Evolutionary conservation across 2,797 vertebrate species (phyloP), one percentile per base, ranked within the genome.

Genomic region (Decapterus maruadsi): DNA sequence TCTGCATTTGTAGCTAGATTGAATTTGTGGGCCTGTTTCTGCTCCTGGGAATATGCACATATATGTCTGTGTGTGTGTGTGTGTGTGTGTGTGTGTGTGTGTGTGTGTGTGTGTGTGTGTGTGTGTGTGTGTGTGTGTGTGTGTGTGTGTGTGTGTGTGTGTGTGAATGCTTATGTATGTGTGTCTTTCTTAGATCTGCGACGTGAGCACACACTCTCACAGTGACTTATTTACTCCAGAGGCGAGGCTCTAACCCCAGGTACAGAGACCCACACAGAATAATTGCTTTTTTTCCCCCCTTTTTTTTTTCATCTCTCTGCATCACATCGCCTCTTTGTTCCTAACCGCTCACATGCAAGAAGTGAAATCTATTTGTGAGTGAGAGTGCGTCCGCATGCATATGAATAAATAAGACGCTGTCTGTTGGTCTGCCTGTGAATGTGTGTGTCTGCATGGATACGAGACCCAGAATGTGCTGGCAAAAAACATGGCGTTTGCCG

Each of bases 181-280:
- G 78, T 60, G 63, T 22, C 57, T 51, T 42, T 40, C 67, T 85
- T 34, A 83, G 78, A 84, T 90, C 68, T 76, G 74, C 70, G 50
- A 67, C 63, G 71, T 90, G 91, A 89, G 87, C 87, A 68, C 89
- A 91, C 91, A 83, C 81, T 61, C 83, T 80, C 79, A 54, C 77
- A 82, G 68, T 88, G 88, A 93, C 90, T 91, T 93, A 92, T 90
- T 93, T 92, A 91, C 92, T 93, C 87, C 88, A 89, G 85, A 93
- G 85, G 78, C 80, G 55, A 90, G 90, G 88, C 89, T 87, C 76
- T 86, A 92, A 91, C 90, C 92, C 85, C 90, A 90, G 92, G 91
- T 93, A 90, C 89, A 82, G 86, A 88, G 87, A 85, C 85, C 78
- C 31, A 62, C 78, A 77, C 87, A 82, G 80, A 93, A 91, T 95